Conservation (phyloP, 1,140 invertebrate genomes). For the Cydia amplana region DNA sequence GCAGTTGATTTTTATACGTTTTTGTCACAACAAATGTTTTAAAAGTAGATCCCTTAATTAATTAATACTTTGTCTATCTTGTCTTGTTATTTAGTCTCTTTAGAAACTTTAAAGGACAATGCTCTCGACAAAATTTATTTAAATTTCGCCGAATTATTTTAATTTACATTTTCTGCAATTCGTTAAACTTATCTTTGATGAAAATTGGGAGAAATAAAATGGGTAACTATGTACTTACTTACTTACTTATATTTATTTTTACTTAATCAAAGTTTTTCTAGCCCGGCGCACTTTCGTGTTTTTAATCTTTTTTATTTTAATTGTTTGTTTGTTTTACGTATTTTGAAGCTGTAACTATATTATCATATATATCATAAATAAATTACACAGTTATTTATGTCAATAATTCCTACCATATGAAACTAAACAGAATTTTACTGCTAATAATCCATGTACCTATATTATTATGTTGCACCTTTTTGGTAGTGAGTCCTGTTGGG, state of each 20-base stretch:
- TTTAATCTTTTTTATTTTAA: background rate
- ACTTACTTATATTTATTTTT: background rate
- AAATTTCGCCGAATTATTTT: conserved; percentile 1
- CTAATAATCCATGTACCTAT: too few species aligned
- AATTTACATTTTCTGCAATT: conserved; percentile 12
- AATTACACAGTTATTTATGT: too few species aligned
- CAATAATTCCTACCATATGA: too few species aligned
- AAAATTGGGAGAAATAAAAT: background rate
- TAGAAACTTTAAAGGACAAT: background rate
- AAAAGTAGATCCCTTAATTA: background rate
- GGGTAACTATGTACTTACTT: too few species aligned
- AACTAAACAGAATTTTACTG: too few species aligned
- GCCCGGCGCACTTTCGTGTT: background rate
- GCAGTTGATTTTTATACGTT: too few species aligned
- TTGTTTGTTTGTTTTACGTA: background rate
- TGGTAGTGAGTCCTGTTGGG: background rate
- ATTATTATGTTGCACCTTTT: too few species aligned
- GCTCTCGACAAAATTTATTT: background rate
- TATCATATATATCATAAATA: too few species aligned
- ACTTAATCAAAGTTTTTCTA: background rate
- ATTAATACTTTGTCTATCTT: background rate
- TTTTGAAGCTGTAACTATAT: background rate
- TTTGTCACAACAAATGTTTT: background rate
- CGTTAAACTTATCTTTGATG: conserved; percentile 19
- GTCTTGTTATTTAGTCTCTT: background rate